Evolutionary conservation across 2,113 vertebrate species (phyloP), one percentile per base, ranked within the genome.

Genomic region (Eudorcas thomsonii): DNA sequence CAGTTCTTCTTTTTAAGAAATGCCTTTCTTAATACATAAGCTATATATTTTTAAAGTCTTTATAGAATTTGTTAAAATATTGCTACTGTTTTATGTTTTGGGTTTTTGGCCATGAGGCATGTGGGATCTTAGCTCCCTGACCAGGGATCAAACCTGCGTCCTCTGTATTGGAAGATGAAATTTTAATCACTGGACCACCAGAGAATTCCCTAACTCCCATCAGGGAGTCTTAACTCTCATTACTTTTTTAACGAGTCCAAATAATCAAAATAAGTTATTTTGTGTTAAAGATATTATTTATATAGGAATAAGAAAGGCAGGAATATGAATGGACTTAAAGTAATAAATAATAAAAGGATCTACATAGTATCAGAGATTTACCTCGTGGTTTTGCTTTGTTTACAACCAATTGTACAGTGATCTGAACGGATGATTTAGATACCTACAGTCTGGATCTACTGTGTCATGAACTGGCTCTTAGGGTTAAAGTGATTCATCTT

Each of bases 201-300:
- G 71, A 26, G 71, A 77, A 77, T 6, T 77, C 39, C 23, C 39
- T 43, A 77, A 77, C 6, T 43, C 23, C 39, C 39, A 43, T 43
- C 12, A 26, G 23, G 71, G 39, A 77, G 23, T 43, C 52, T 84
- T 88, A 59, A 60, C 8, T 71, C 28, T 39, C 85, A 52, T 83
- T 83, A 93, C 39, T 78, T 89, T 90, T 91, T 94, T 84, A 59
- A 48, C 3, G 80, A 80, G 45, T 85, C n/a, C 45, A 89, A 94
- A 87, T 7, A 93, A 77, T 71, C 71, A 96, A 83, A 67, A 45
- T 86, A 91, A 50, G 57, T 83, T 84, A 85, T 64, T 94, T 93
- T 93, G 30, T 74, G 36, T 87, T 97, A 82, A 74, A 45, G 57
- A 77, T 67, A 78, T 10, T 57, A 74, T 45, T 52, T 81, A 81